A percentile compares a stretch with the other conserved stretches of the same genome.
Conservation (phyloP, 2,113 vertebrate genomes). For the Lepisosteus oculatus region DNA sequence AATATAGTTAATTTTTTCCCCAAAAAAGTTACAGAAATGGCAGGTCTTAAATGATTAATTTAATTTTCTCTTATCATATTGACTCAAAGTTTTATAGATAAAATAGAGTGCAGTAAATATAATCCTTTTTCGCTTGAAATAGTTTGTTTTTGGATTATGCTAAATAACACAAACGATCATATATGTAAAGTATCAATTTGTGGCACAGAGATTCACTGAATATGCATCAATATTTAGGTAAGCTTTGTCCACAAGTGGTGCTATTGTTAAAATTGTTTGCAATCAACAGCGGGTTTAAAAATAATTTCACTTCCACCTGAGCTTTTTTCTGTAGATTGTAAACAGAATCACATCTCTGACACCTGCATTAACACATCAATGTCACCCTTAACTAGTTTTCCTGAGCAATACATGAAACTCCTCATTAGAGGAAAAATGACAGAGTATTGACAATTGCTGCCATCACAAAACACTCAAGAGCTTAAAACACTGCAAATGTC, state of each 20-base stretch:
- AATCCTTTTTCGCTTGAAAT: no score
- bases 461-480: not conserved
- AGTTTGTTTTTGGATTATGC: no score
- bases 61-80: no score
- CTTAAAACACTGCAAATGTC: slow-evolving; percentile 19
- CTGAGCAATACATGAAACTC: not conserved
- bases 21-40: no score
- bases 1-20: no score
- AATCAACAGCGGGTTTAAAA: not conserved
- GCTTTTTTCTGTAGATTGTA: slow-evolving; percentile 1
- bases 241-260: not conserved
- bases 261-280: not conserved
- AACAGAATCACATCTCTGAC: slow-evolving; percentile 1
- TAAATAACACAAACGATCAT: no score
- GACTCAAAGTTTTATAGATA: no score
- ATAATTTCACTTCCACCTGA: not conserved
- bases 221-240: no score
- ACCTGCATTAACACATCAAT: slow-evolving; percentile 22
- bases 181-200: no score
- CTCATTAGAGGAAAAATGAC: not conserved
- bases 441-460: slow-evolving; percentile 2
- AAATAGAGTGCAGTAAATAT: no score
- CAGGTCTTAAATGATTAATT: no score
- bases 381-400: slow-evolving; percentile 8
- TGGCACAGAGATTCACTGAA: no score